phyloP scores from a whole-genome alignment of 1,140 invertebrate species.

The Spodoptera litura region DNA sequence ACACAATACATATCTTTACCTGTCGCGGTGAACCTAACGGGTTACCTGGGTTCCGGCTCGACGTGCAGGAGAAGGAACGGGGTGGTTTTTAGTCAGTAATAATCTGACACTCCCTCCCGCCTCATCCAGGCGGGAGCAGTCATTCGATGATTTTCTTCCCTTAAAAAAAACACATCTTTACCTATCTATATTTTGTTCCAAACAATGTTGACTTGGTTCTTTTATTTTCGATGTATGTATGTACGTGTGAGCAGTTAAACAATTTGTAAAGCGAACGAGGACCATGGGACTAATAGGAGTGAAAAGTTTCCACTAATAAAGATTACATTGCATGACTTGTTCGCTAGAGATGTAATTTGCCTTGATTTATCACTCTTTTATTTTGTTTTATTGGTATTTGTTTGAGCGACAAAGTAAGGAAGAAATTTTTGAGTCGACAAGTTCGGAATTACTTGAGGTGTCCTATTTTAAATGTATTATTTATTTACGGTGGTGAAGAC shows the following conservation, averaged over 20 bases:
- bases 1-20: too few relatives aligned
- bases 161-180: too few relatives aligned
- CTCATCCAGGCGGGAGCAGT: too few relatives aligned
- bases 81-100: too few relatives aligned
- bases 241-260: constrained; percentile 38
- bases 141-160: too few relatives aligned
- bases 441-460: too few relatives aligned
- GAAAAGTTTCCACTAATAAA: constrained; percentile 47
- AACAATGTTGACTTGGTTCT: not conserved
- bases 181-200: not conserved
- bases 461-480: too few relatives aligned
- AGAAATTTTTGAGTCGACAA: not conserved
- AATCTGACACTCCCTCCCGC: too few relatives aligned
- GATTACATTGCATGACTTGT: constrained; percentile 39
- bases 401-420: not conserved
- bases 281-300: constrained; percentile 34
- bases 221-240: constrained; percentile 27
- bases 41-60: too few relatives aligned
- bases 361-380: constrained; percentile 26
- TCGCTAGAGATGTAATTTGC: constrained; percentile 33
- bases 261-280: constrained; percentile 40
- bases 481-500: too few relatives aligned
- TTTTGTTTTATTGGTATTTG: not conserved
- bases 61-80: too few relatives aligned
- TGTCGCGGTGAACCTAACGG: too few relatives aligned